These are phyloP conservation scores for Zootermopsis nevadensis DNA, from an alignment of 2,888 invertebrate genomes.

Conservation along the genomic window DNA sequence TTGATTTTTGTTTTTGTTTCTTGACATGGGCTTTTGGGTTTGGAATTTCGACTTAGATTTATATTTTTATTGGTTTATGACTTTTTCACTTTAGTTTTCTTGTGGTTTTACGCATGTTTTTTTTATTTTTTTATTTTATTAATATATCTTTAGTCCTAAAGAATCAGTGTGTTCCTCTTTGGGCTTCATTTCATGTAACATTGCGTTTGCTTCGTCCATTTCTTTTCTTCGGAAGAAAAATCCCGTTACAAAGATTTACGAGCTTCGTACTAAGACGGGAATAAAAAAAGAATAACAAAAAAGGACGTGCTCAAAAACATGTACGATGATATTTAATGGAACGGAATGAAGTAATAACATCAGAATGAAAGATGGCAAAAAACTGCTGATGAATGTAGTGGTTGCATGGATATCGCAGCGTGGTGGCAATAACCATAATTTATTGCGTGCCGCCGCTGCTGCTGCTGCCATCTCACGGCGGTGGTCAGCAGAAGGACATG, in stretches of 20 bases:
- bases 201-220: not conserved
- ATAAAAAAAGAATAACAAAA: constrained; percentile 1
- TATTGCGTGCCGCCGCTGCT: not conserved
- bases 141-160: too few relatives aligned
- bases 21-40: too few relatives aligned
- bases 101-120: too few relatives aligned
- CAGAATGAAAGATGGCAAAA: constrained; percentile 47
- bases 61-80: too few relatives aligned
- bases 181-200: not conserved
- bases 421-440: constrained; percentile 31
- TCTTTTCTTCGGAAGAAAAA: not conserved
- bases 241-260: constrained; percentile 31
- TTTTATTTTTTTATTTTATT: too few relatives aligned
- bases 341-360: constrained; percentile 50
- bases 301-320: constrained; percentile 33
- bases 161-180: not conserved
- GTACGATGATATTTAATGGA: constrained; percentile 47
- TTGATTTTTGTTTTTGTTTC: too few relatives aligned
- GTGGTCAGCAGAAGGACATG: constrained; percentile 19
- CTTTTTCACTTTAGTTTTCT: too few relatives aligned
- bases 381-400: constrained; percentile 35
- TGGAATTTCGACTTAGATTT: too few relatives aligned
- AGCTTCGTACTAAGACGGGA: not conserved
- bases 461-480: not conserved
- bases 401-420: constrained; percentile 34